A percentile compares a stretch with the other conserved stretches of the same genome.
These are phyloP conservation scores for Columba guinea DNA, from an alignment of 2,797 vertebrate genomes.

Conservation along the genomic window DNA sequence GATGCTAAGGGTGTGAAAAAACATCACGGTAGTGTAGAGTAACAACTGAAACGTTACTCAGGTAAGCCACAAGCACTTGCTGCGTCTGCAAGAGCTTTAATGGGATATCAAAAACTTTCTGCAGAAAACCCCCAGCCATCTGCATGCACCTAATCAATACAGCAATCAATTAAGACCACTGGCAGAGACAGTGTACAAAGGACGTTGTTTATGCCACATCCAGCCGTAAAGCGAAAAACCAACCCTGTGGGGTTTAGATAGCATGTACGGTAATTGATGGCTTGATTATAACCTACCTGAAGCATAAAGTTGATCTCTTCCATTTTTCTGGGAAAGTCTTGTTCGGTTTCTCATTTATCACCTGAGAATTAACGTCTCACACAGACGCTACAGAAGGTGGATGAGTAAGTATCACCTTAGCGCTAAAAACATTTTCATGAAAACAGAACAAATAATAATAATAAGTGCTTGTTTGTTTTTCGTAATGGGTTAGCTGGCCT, in stretches of 20 bases:
- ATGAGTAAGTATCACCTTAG: background rate
- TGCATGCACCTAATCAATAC: background rate
- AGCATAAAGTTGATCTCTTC: background rate
- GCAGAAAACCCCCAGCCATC: background rate
- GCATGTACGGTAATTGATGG: background rate
- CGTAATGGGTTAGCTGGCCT: background rate
- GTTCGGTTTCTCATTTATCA: background rate
- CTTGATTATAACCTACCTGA: background rate
- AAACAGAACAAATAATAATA: background rate
- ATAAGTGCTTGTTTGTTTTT: background rate
- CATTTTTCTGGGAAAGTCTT: background rate
- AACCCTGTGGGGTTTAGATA: background rate
- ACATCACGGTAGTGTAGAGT: rapidly evolving
- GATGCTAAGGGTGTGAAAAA: background rate
- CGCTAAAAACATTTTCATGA: background rate
- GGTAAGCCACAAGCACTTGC: rapidly evolving
- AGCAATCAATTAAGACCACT: background rate
- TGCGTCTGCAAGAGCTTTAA: background rate
- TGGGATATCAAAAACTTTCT: background rate
- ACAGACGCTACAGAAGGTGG: background rate
- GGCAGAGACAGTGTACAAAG: background rate
- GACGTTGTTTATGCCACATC: background rate
- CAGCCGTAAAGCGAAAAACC: background rate
- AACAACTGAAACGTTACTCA: rapidly evolving
- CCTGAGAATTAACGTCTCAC: background rate